phyloP scores from a whole-genome alignment of 2,797 vertebrate genomes.

The Allobates femoralis region DNA sequence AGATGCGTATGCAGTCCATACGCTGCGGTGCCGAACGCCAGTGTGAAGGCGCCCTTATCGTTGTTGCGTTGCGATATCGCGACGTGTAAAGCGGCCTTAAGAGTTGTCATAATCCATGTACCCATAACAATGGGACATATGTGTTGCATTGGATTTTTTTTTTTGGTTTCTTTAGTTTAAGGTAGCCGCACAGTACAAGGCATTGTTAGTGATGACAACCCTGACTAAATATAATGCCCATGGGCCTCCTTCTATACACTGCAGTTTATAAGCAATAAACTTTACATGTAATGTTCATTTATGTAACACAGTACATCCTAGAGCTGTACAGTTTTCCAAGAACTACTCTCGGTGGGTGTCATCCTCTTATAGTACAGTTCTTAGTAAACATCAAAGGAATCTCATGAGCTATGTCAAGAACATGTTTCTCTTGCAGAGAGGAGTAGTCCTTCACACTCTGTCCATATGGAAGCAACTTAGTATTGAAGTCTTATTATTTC shows the following conservation, averaged over 20 bases:
- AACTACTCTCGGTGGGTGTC: background rate
- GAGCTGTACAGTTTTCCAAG: background rate
- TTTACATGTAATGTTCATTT: too few relatives aligned
- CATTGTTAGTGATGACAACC: background rate
- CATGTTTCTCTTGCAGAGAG: slow-evolving; percentile 4
- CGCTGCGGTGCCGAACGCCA: too few relatives aligned
- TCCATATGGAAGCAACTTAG: slow-evolving; percentile 21
- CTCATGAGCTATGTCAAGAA: background rate
- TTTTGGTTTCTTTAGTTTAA: background rate
- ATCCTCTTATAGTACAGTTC: background rate
- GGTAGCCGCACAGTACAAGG: background rate
- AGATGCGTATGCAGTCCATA: too few relatives aligned
- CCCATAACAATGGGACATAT: too few relatives aligned
- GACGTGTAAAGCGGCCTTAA: too few relatives aligned
- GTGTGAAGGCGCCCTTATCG: too few relatives aligned
- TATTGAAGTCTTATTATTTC: slow-evolving; percentile 18
- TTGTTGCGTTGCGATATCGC: too few relatives aligned
- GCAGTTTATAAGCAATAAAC: too few relatives aligned
- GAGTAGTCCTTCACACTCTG: slow-evolving; percentile 12
- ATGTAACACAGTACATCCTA: background rate
- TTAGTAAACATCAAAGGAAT: background rate
- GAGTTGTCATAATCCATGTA: too few relatives aligned
- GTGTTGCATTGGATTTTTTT: too few relatives aligned
- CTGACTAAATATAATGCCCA: background rate
- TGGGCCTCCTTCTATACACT: background rate